Conservation (phyloP, 2,797 vertebrate species). For the Holocentrus rufus region DNA sequence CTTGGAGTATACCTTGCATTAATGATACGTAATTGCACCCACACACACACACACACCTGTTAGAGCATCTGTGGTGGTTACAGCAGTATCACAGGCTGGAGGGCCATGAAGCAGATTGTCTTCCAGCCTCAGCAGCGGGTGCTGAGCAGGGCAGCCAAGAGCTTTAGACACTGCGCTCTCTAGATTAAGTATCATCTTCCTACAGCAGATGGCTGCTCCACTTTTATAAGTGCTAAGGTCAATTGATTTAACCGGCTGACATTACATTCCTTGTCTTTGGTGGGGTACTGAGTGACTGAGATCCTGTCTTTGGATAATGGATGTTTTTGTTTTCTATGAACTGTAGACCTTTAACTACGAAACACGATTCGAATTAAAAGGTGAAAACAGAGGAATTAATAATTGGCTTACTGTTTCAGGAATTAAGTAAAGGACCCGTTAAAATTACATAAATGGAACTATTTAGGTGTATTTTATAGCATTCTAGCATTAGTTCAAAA, state of each 20-base stretch:
- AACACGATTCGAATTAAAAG: too few species aligned
- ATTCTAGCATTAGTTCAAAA: too few species aligned
- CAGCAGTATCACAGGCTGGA: neutral
- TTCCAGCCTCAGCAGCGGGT: neutral
- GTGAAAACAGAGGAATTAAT: too few species aligned
- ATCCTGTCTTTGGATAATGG: too few species aligned
- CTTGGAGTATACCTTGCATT: too few species aligned
- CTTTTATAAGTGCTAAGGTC: neutral
- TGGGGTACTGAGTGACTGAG: neutral
- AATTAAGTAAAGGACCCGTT: too few species aligned
- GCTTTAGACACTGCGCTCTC: neutral
- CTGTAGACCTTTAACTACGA: too few species aligned
- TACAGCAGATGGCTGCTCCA: conserved; percentile 2
- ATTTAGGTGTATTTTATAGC: too few species aligned
- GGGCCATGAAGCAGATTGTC: neutral
- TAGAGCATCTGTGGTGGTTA: neutral
- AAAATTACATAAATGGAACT: too few species aligned
- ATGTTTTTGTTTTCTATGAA: too few species aligned
- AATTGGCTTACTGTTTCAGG: too few species aligned
- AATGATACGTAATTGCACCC: too few species aligned
- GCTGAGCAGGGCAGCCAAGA: neutral
- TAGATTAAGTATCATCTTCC: neutral
- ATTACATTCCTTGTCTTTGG: neutral
- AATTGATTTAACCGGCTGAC: neutral
- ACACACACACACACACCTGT: neutral